phyloP scores from a whole-genome alignment of 92 coral and sea anemone species.

The Meandrina meandrites region DNA sequence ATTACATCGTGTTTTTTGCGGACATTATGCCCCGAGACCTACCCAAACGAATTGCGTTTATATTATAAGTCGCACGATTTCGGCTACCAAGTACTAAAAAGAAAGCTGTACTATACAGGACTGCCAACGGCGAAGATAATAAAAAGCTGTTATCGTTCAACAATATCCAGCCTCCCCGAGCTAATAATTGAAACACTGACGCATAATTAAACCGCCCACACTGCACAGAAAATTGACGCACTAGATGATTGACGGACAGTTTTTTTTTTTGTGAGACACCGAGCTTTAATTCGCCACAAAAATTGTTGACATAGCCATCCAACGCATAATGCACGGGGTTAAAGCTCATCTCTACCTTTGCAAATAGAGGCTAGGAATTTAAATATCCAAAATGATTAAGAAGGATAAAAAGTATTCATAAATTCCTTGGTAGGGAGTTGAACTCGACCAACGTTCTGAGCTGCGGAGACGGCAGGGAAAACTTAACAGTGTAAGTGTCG shows the following conservation, averaged over 20 bases:
- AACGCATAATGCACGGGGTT: conserved; percentile 13
- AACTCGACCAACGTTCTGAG: neutral
- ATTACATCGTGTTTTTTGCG: no score
- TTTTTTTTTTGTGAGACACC: neutral
- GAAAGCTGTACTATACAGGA: neutral
- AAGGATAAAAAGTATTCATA: conserved; percentile 1
- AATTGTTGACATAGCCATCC: conserved; percentile 19
- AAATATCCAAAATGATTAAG: neutral
- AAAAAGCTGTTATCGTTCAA: no score
- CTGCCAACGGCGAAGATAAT: no score
- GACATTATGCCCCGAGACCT: no score
- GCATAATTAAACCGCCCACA: neutral
- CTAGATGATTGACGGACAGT: neutral
- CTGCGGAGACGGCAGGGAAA: neutral
- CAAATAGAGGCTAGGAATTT: neutral
- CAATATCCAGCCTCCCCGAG: neutral
- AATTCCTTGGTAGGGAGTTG: conserved; percentile 21
- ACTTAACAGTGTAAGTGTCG: neutral
- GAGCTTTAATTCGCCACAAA: neutral
- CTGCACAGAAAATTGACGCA: neutral
- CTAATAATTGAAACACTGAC: neutral
- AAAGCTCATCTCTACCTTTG: neutral
- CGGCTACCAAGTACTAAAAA: no score
- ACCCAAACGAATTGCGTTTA: no score
- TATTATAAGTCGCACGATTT: neutral